These are phyloP conservation scores for Centruroides vittatus DNA, from an alignment of 1,140 invertebrate species.

Conservation along the genomic window DNA sequence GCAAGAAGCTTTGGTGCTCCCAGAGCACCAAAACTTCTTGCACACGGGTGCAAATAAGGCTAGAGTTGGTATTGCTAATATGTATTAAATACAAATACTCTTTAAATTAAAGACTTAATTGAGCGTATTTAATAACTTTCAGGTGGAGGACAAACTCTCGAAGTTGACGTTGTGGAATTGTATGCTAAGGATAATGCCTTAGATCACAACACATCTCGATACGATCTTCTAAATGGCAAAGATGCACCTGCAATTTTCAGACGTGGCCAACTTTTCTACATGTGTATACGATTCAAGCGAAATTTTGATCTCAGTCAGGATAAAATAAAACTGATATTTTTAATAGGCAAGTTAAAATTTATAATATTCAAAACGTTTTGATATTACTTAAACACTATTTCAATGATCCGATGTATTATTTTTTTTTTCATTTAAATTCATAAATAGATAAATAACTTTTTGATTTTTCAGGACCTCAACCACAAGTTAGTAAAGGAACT, in stretches of 20 bases:
- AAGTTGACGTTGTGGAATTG: slow-evolving; percentile 37
- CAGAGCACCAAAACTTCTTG: too few species aligned
- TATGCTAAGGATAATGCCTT: slow-evolving; percentile 44
- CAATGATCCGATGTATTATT: too few species aligned
- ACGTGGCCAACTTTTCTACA: slow-evolving; percentile 46
- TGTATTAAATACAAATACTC: too few species aligned
- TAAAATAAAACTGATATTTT: slow-evolving; percentile 41
- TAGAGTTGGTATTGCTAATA: too few species aligned
- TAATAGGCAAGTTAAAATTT: slow-evolving; percentile 33
- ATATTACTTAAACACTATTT: too few species aligned
- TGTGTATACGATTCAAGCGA: slow-evolving; percentile 40
- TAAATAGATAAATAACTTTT: too few species aligned
- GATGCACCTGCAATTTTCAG: slow-evolving; percentile 40
- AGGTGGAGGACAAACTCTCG: slow-evolving; percentile 21
- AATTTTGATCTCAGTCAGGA: slow-evolving; percentile 38
- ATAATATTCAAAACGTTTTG: not conserved
- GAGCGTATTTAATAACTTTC: too few species aligned
- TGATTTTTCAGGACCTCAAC: slow-evolving; percentile 36
- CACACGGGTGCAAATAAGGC: too few species aligned
- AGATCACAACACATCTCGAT: slow-evolving; percentile 45
- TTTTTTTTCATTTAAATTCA: too few species aligned
- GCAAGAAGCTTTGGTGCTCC: too few species aligned
- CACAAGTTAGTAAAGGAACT: slow-evolving; percentile 41
- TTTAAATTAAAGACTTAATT: too few species aligned
- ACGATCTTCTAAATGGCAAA: slow-evolving; percentile 38